Base-by-base conservation (phyloP, 2,888 invertebrate species). In the Neoitamus cyanurus region DNA sequence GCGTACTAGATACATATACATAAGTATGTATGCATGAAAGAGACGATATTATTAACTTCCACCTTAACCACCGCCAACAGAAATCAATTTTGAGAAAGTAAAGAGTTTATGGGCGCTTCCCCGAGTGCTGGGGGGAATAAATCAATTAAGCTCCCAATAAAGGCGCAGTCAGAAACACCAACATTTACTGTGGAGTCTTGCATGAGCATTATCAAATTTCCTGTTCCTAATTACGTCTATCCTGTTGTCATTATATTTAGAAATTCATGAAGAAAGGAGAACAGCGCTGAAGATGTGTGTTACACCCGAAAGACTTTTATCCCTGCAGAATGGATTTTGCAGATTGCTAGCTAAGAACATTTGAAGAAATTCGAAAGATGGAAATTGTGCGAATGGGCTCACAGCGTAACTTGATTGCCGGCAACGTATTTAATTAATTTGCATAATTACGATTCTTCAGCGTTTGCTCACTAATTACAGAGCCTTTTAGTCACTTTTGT, bases 161-260 rank as follows among this genome's bases (percentile, higher is more conserved):
- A 69, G 82, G 36, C 69, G 69, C 36, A 82, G 69, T 30, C 36
- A 34, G 37, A 37, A 34, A 37, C 15, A 69, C 36, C 82, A 37
- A 69, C 69, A 82, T 82, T 82, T 69, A 69, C 28, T 69, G 11
- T 20, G 69, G 25, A 37, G 69, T 82, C 30, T 82, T 82, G 31
- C 75, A 58, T 83, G 75, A 83, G 31, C 85, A 48, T 83, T 85
- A 85, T 85, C 69, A 85, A 85, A 85, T 85, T 85, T 85, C 85
- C 85, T 84, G 42, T 78, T 84, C 84, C 84, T 85, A 85, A 85
- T 85, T 85, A 77, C 58, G 85, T 85, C 83, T 82, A 80, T 73
- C 85, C 78, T 84, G 84, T 83, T 85, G 48, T 34, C 58, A 70
- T 42, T 85, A 84, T 80, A 78, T 84, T 84, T 84, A 68, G 84